A percentile compares a stretch with the other conserved stretches of the same genome.
Conservation (phyloP, 1,140 invertebrate genomes). For the Sinella curviseta region DNA sequence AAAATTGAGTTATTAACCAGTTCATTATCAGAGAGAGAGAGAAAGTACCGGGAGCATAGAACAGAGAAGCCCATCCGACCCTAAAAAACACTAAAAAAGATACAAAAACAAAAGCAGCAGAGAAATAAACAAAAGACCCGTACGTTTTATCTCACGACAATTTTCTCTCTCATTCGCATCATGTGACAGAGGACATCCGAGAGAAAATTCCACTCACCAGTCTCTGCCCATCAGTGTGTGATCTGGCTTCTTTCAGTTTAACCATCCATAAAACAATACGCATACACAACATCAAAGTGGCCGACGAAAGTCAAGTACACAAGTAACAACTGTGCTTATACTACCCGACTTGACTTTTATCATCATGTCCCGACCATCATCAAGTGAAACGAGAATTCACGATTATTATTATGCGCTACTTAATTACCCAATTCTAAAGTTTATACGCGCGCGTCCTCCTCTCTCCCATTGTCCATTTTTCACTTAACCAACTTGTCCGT, state of each 20-base stretch:
- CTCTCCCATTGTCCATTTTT: neutral
- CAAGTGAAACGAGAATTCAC: neutral
- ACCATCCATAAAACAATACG: neutral
- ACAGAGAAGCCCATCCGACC: no score
- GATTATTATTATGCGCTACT: neutral
- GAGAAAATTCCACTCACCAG: no score
- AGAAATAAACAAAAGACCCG: neutral
- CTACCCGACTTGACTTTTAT: neutral
- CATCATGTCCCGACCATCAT: no score
- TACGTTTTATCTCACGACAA: neutral
- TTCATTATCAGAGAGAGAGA: neutral
- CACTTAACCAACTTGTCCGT: neutral
- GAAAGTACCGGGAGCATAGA: no score
- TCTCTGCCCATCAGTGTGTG: no score
- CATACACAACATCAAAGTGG: no score
- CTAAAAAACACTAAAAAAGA: no score
- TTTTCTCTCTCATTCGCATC: neutral
- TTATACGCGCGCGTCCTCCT: neutral
- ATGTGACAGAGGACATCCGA: neutral
- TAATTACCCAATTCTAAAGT: neutral
- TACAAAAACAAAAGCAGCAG: constrained; percentile 6
- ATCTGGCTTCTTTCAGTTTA: neutral
- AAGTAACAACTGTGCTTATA: no score
- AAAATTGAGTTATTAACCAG: constrained; percentile 27
- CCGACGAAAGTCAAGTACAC: no score